phyloP scores from a whole-genome alignment of 2,113 vertebrate genomes.

The Crotalus tigris region DNA sequence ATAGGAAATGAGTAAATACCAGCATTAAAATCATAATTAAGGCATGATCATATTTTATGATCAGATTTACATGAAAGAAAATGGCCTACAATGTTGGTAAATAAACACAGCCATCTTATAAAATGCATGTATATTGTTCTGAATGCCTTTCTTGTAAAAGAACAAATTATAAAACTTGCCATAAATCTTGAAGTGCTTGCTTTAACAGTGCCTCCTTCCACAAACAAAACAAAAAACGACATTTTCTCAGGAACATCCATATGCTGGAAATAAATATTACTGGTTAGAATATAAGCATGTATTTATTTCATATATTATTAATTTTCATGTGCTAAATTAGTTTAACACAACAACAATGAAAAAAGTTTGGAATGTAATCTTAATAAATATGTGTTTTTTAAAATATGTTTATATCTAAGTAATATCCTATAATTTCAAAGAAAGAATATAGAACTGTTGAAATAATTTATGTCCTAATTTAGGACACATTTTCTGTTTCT shows the following conservation, averaged over 20 bases:
- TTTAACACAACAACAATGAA: constrained; percentile 52
- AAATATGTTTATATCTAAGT: constrained; percentile 22
- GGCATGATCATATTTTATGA: not conserved
- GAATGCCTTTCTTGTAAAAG: constrained; percentile 59
- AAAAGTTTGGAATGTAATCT: constrained; percentile 60
- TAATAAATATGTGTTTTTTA: not conserved
- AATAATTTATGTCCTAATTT: constrained; percentile 38
- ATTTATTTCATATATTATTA: constrained; percentile 68
- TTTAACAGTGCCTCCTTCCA: constrained; percentile 43
- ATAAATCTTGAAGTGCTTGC: constrained; percentile 58
- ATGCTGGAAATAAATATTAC: constrained; percentile 64
- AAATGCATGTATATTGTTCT: constrained; percentile 53
- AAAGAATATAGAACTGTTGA: not conserved
- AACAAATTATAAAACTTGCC: constrained; percentile 42
- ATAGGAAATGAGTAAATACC: not conserved
- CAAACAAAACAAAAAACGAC: not conserved
- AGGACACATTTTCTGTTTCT: constrained; percentile 37
- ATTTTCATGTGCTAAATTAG: constrained; percentile 69
- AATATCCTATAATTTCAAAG: not conserved
- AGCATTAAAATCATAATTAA: not conserved
- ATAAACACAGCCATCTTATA: not conserved
- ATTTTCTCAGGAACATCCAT: constrained; percentile 67
- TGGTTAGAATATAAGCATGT: constrained; percentile 54
- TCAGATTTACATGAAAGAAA: not conserved
- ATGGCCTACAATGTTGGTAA: not conserved